These are phyloP conservation scores for Euwallacea similis DNA, from an alignment of 1,140 invertebrate species.

Conservation along the genomic window DNA sequence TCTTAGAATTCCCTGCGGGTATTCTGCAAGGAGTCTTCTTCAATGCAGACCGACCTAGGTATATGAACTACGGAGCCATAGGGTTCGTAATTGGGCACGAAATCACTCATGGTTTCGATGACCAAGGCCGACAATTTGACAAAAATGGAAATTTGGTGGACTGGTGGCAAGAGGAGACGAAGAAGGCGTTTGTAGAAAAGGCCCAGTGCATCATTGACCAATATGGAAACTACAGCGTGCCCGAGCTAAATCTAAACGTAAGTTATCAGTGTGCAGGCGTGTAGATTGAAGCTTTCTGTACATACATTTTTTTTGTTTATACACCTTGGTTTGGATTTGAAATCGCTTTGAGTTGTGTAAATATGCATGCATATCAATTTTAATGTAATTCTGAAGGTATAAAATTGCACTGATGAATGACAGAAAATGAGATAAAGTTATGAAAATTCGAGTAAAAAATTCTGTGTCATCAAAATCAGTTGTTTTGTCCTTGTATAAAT, in stretches of 20 bases:
- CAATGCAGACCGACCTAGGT: constrained; percentile 67
- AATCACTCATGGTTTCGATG: constrained; percentile 75
- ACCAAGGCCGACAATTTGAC: constrained; percentile 88
- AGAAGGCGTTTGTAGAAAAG: constrained; percentile 60
- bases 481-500: no score
- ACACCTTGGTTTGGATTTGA: no score
- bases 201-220: constrained; percentile 72
- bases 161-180: constrained; percentile 62
- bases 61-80: constrained; percentile 75
- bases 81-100: constrained; percentile 69
- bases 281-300: no score
- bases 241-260: constrained; percentile 49
- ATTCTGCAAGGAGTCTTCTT: constrained; percentile 77
- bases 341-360: no score
- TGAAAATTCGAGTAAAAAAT: no score
- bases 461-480: no score
- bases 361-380: no score
- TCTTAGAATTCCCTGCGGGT: constrained; percentile 71
- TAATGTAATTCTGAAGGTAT: no score
- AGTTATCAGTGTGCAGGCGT: constrained; percentile 24
- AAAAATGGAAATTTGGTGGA: constrained; percentile 74
- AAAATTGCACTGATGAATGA: no score
- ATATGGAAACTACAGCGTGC: constrained; percentile 65
- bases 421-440: no score
- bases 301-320: no score